Base-by-base conservation (phyloP, 2,888 invertebrate species). In the Nipponacmea schrenckii region DNA sequence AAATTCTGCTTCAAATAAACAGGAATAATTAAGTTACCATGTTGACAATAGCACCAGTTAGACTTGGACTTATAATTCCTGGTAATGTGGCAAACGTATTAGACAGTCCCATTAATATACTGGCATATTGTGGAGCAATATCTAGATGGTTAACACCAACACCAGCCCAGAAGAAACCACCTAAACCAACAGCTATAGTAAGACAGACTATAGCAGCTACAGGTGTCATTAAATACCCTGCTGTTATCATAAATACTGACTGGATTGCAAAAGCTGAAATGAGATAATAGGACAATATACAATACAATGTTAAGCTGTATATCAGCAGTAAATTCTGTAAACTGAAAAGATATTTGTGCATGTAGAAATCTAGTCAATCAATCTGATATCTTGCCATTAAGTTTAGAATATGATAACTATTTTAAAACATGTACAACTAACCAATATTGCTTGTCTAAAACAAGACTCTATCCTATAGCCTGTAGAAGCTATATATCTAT, bases 11-110 rank as follows among this genome's bases (percentile, higher is more conserved):
- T n/a, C n/a, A n/a, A n/a, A n/a, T n/a, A n/a, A 7, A 39, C 4
- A 39, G 10, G 1, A 39, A 39, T 0, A 39, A 39, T 39, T 8
- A 8, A 39, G 7, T 39, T 86, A 94, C 95, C 91, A 93, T 92
- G 77, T 94, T 20, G 20, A 95, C 94, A 70, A 96, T 92, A 68
- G 92, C 91, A 10, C 95, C 95, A 0, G 95, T 94, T 0, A 96
- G 89, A 15, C 93, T 91, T 0, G 96, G 97, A 85, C 95, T 95
- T n/a, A 96, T 90, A 82, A 97, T 96, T 44, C 97, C 97, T 0
- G 97, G 96, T 68, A 97, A 90, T 0, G 96, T 96, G 0, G 95
- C 97, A 77, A 96, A 90, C 0, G 96, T 96, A 89, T 97, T 97
- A 14, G 95, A 94, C 14, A 96, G 90, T 0, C 96, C 97, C 96